Evolutionary conservation across 1,140 invertebrate genomes (phyloP).

Genomic region (Listronotus bonariensis): DNA sequence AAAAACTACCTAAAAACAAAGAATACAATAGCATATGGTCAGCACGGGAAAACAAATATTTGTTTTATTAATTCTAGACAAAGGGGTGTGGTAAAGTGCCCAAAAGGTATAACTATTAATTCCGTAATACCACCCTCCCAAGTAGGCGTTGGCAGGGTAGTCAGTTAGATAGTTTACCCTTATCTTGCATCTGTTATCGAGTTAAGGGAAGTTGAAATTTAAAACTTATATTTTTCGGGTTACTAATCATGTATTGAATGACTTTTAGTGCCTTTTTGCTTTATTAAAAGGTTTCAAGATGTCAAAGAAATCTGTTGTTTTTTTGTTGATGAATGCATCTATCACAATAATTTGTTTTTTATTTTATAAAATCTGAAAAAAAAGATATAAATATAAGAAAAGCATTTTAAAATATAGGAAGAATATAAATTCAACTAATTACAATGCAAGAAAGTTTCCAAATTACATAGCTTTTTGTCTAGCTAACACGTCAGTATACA

Average conservation of each 20-base stretch:
- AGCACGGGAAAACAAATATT: constrained; percentile 8
- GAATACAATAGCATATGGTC: constrained; percentile 1
- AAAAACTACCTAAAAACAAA: constrained; percentile 1
- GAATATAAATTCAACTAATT: too few species aligned
- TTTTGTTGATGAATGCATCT: too few species aligned
- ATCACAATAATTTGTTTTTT: too few species aligned
- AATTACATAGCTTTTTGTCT: too few species aligned
- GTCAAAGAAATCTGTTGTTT: too few species aligned
- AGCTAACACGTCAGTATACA: too few species aligned
- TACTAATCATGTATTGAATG: constrained; percentile 1
- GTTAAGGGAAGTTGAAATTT: constrained; percentile 6
- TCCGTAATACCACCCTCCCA: constrained; percentile 2
- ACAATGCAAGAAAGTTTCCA: too few species aligned
- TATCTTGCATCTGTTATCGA: constrained; percentile 4
- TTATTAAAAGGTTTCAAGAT: too few species aligned
- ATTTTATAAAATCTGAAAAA: too few species aligned
- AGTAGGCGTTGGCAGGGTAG: background rate
- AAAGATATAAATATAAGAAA: too few species aligned
- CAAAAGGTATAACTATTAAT: constrained; percentile 10
- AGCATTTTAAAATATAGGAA: too few species aligned
- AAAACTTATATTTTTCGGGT: constrained; percentile 6
- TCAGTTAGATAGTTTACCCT: constrained; percentile 6
- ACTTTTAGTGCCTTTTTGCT: background rate
- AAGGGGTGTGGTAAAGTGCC: constrained; percentile 2
- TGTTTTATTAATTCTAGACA: constrained; percentile 9